Base-by-base conservation (phyloP, 2,797 vertebrate genomes). In the Lutjanus campechanus region DNA sequence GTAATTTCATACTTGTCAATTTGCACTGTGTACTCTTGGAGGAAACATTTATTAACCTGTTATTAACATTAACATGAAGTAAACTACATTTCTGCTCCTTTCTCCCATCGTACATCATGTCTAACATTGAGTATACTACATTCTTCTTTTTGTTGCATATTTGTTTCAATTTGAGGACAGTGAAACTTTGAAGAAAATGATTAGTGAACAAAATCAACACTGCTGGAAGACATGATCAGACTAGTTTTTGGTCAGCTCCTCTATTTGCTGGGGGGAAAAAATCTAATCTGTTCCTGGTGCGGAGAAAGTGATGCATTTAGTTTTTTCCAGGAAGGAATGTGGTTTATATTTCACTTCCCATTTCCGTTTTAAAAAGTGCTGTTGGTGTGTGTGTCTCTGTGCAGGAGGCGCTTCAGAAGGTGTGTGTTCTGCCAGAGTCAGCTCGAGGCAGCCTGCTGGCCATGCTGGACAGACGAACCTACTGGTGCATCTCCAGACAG, bases 401-500 rank as follows among this genome's bases (percentile, higher is more conserved):
- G 0, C 82, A 99, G 98, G 97, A 98, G 4, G 94, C 85, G 1
- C 90, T 99, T 83, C 97, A 97, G 91, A 98, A 98, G 79, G 97
- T 99, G 80, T 96, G 94, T 17, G 93, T 98, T 71, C 80, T 98
- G 76, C 98, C 98, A 0, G 96, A 96, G 1, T 97, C 97, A 0
- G 96, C 96, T 0, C 86, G 95, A 70, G 94, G 93, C 76, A 94
- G 97, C 86, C 96, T 99, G 95, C 72, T 97, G 7, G 94, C 96
- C 67, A 97, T 95, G 95, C 86, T 99, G 93, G 97, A 98, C 91
- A 95, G 96, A 74, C 94, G 97, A 70, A 98, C 97, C 0, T 99
- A 98, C 77, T 99, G 98, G 98, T 99, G 98, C 88, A 99, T 99
- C 94, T 99, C 98, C 17, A 95, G 98, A 47, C 98, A 99, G 73